phyloP scores from a whole-genome alignment of 2,797 vertebrate genomes.

The Pogonophryne albipinna region DNA sequence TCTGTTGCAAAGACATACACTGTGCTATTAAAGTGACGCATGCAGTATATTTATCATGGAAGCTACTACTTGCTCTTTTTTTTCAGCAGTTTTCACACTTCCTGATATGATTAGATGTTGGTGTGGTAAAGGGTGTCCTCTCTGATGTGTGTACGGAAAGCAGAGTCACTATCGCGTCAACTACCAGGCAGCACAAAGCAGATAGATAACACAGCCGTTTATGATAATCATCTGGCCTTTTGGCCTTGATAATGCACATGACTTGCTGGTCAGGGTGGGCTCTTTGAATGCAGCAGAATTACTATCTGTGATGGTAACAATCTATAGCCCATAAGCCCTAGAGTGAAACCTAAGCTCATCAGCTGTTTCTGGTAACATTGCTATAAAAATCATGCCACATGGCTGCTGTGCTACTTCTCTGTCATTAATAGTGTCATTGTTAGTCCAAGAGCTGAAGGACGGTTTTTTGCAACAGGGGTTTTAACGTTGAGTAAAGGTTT shows the following conservation, averaged over 20 bases:
- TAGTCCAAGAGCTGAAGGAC: conserved; percentile 7
- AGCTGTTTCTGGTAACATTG: conserved; percentile 63
- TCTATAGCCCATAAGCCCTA: conserved; percentile 46
- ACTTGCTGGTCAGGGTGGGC: conserved; percentile 50
- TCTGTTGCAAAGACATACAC: neutral
- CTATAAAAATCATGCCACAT: conserved; percentile 56
- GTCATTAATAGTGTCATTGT: conserved; percentile 31
- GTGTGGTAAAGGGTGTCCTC: conserved; percentile 16
- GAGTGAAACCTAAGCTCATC: conserved; percentile 62
- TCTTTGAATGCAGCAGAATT: conserved; percentile 44
- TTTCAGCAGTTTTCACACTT: neutral
- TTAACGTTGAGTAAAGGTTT: conserved; percentile 27
- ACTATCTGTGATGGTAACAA: conserved; percentile 59
- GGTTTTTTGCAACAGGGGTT: conserved; percentile 18
- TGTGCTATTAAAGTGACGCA: neutral
- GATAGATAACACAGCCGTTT: conserved; percentile 37
- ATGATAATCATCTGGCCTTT: conserved; percentile 58
- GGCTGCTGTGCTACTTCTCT: conserved; percentile 37
- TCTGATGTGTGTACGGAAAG: conserved; percentile 23
- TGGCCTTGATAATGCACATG: conserved; percentile 54
- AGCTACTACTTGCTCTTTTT: neutral
- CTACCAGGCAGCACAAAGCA: conserved; percentile 23
- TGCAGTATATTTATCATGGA: neutral
- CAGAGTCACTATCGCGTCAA: conserved; percentile 40
- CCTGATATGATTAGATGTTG: conserved; percentile 8